Evolutionary conservation across 2,888 invertebrate species (phyloP).

Genomic region (Cantharis lateralis): DNA sequence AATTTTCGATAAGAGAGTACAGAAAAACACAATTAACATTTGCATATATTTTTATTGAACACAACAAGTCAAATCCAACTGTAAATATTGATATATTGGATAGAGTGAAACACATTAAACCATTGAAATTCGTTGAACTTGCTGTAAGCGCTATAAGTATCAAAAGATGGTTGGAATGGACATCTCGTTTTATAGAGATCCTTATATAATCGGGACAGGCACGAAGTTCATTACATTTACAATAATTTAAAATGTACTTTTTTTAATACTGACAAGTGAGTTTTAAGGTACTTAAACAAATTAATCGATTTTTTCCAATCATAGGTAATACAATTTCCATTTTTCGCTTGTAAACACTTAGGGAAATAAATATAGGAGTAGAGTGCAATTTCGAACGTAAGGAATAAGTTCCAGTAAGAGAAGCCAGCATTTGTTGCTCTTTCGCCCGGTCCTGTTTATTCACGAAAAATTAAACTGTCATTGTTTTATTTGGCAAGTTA

Average conservation of each 20-base stretch:
- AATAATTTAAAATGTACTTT: conserved; percentile 17
- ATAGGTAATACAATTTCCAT: neutral
- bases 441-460: neutral
- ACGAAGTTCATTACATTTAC: conserved; percentile 41
- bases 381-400: neutral
- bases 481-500: neutral
- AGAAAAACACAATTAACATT: conserved; percentile 36
- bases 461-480: neutral
- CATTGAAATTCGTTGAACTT: conserved; percentile 44
- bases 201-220: conserved; percentile 44
- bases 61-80: conserved; percentile 51
- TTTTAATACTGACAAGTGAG: conserved; percentile 1
- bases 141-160: conserved; percentile 44
- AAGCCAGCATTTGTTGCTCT: neutral
- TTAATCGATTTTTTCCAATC: neutral
- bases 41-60: conserved; percentile 52
- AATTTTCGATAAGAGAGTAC: neutral
- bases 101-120: conserved; percentile 47
- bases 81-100: conserved; percentile 38
- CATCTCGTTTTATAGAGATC: conserved; percentile 12
- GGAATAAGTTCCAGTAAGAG: neutral
- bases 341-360: neutral
- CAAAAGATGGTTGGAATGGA: conserved; percentile 38
- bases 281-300: neutral
- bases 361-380: neutral